These are phyloP conservation scores for Parambassis ranga DNA, from an alignment of 2,797 vertebrate genomes.

Conservation along the genomic window DNA sequence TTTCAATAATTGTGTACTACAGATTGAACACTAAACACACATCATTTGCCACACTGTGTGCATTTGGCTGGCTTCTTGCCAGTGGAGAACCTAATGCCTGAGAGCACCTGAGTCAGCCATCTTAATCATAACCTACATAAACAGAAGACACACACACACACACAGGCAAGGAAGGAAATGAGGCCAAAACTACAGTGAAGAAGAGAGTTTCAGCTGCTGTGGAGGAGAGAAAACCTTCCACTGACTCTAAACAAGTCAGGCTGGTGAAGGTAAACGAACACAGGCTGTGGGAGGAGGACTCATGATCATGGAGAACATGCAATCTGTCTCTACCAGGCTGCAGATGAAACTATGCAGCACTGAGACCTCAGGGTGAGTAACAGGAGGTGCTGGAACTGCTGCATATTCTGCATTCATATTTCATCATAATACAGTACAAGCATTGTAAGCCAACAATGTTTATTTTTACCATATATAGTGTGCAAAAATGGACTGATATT, in stretches of 20 bases:
- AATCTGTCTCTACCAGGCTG: not conserved
- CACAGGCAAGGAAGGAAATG: constrained; percentile 7
- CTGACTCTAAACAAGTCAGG: constrained; percentile 17
- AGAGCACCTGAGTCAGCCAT: constrained; percentile 48
- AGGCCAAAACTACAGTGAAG: constrained; percentile 33
- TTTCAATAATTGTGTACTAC: not conserved
- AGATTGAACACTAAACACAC: not conserved
- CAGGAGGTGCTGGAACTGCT: not conserved
- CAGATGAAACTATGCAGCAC: not conserved
- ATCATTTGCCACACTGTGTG: constrained; percentile 1
- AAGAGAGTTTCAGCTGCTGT: constrained; percentile 26
- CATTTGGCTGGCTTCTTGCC: constrained; percentile 11
- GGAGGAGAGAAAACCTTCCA: constrained; percentile 5
- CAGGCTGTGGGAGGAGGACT: constrained; percentile 17
- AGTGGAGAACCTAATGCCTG: constrained; percentile 19
- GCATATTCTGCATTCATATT: not conserved
- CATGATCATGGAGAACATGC: constrained; percentile 2
- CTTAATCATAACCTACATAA: constrained; percentile 59
- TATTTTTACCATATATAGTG: too few relatives aligned
- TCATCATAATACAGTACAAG: not conserved
- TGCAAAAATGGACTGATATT: too few relatives aligned
- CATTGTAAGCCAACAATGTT: too few relatives aligned
- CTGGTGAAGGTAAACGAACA: constrained; percentile 6
- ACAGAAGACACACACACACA: constrained; percentile 51
- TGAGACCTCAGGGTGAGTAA: not conserved